Conservation (phyloP, 2,797 vertebrate species). For the Otolemur crassicaudatus region DNA sequence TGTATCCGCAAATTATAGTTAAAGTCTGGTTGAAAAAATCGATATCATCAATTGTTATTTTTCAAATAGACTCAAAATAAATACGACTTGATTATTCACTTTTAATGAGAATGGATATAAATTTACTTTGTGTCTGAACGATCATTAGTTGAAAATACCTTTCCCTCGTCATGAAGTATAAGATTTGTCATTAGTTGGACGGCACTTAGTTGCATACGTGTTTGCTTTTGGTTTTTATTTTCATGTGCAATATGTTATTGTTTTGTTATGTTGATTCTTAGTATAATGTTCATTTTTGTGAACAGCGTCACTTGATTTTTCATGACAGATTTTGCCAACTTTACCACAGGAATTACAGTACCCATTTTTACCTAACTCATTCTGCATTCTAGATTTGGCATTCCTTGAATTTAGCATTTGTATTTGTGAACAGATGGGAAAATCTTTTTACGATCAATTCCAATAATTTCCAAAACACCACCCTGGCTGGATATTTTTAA, state of each 20-base stretch:
- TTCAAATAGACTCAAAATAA: background rate
- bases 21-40: background rate
- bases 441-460: background rate
- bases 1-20: background rate
- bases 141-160: background rate
- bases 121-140: background rate
- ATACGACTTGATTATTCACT: background rate
- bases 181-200: background rate
- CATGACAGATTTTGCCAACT: background rate
- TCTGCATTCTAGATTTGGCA: background rate
- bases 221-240: slow-evolving; percentile 47
- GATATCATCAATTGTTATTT: background rate
- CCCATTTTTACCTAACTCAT: background rate
- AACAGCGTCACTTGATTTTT: background rate
- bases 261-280: background rate
- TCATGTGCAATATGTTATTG: background rate
- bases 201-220: background rate
- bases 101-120: background rate
- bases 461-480: background rate
- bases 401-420: background rate
- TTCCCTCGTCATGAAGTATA: background rate
- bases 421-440: background rate
- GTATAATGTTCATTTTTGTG: background rate
- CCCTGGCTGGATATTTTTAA: background rate
- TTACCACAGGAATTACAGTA: background rate